Evolutionary conservation across 2,113 vertebrate genomes (phyloP), one percentile per base, ranked within the genome.

Genomic region (Piaya cayana): DNA sequence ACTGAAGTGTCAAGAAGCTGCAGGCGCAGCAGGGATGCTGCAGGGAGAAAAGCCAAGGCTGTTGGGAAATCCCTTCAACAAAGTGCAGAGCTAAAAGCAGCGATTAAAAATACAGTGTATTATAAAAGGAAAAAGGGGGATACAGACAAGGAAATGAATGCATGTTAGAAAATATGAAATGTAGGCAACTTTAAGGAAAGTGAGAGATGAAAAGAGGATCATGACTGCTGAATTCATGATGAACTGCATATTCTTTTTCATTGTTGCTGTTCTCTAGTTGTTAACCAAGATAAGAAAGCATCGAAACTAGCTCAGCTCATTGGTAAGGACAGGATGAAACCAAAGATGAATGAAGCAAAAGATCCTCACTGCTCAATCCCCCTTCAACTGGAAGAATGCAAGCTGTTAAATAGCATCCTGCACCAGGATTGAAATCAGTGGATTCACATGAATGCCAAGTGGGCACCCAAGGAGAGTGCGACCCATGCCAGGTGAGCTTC

Each of bases 351-450:
- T 0, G 3, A 74, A 77, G 47, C 37, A 63, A 18, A 58, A 20
- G 27, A 4, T 3, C 4, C 50, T 55, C 1, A 4, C 43, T 34
- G 13, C 37, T 22, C 64, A 55, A 32, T 6, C 21, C 65, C 15
- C 34, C 29, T 16, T 32, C 34, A 5, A 4, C 53, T 9, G 70
- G 37, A 21, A 43, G 26, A 16, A 6, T 3, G 0, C 23, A 20
- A n/a, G 30, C 1, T 1, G 4, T 14, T 17, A 20, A 36, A 1
- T 0, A 1, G 27, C n/a, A 8, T 5, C 77, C 42, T 12, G 8
- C 8, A 2, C 0, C 11, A 12, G 4, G 0, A 9, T 2, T 26
- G 7, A 7, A 25, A 26, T 3, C 29, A 8, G 36, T 25, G n/a
- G 39, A 8, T 56, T 29, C 67, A 34, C 26, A 29, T 4, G 26